Evolutionary conservation across 2,888 invertebrate genomes (phyloP).

Genomic region (Drosophila suboccidentalis): DNA sequence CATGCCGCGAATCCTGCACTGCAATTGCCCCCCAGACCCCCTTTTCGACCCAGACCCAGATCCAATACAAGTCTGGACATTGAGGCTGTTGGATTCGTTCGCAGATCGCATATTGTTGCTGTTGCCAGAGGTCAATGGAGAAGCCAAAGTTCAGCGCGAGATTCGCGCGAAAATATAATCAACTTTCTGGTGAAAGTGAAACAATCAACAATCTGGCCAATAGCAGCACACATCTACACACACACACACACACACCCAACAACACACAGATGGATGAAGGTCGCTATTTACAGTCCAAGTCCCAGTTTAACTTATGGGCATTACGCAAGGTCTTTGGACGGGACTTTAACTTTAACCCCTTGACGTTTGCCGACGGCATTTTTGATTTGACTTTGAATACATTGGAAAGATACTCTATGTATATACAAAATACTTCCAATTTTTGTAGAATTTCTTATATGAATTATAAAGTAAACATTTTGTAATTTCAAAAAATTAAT

Average conservation of each 20-base stretch:
- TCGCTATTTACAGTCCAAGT: neutral
- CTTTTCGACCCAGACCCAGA: slow-evolving; percentile 3
- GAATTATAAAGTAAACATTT: too few species aligned
- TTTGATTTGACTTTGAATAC: neutral
- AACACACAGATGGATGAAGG: slow-evolving; percentile 8
- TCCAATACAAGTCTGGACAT: slow-evolving; percentile 16
- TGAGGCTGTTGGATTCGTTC: slow-evolving; percentile 24
- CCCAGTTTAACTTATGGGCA: neutral
- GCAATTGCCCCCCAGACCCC: slow-evolving; percentile 18
- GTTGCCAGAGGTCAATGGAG: slow-evolving; percentile 56
- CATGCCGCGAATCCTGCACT: slow-evolving; percentile 66
- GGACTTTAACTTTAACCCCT: neutral
- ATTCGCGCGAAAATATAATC: slow-evolving; percentile 73
- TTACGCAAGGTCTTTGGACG: slow-evolving; percentile 12
- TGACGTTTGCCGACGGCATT: slow-evolving; percentile 15
- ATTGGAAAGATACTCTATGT: neutral
- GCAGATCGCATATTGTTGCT: slow-evolving; percentile 21
- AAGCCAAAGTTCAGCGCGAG: slow-evolving; percentile 59
- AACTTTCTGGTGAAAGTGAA: slow-evolving; percentile 77
- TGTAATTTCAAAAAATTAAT: too few species aligned
- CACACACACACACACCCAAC: neutral
- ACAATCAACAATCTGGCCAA: slow-evolving; percentile 50
- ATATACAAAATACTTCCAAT: too few species aligned
- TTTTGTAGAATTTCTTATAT: too few species aligned
- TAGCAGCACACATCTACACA: neutral